phyloP scores from a whole-genome alignment of 2,797 vertebrate species.

The Epinephelus coioides region DNA sequence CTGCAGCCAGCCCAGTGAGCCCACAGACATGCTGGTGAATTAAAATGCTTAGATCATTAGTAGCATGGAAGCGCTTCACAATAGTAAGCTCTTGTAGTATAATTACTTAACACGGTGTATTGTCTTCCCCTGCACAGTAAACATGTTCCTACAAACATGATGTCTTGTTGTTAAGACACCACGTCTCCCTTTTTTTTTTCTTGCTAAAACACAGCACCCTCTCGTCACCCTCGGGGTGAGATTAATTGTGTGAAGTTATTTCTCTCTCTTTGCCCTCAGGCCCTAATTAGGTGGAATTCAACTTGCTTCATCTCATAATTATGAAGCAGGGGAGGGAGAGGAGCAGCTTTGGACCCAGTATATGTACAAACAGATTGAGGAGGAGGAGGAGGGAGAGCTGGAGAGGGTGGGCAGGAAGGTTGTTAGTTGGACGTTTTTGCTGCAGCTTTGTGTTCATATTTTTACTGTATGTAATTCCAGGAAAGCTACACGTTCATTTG shows the following conservation, averaged over 20 bases:
- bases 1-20: constrained; percentile 54
- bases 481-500: constrained; percentile 41
- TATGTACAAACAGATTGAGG: constrained; percentile 50
- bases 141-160: constrained; percentile 33
- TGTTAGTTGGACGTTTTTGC: constrained; percentile 16
- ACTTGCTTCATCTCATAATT: constrained; percentile 62
- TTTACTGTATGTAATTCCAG: constrained; percentile 11
- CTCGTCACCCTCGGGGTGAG: constrained; percentile 16
- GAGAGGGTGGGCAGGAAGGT: constrained; percentile 18
- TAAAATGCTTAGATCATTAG: constrained; percentile 16
- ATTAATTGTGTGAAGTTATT: constrained; percentile 57
- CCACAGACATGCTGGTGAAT: constrained; percentile 57
- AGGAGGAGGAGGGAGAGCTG: constrained; percentile 18
- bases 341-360: constrained; percentile 27
- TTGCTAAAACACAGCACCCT: constrained; percentile 10
- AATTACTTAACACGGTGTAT: neutral
- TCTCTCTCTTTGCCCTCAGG: constrained; percentile 59
- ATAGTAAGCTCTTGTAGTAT: neutral
- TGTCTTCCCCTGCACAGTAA: constrained; percentile 13
- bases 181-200: neutral
- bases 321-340: constrained; percentile 52
- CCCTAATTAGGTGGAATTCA: constrained; percentile 76
- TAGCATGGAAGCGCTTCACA: neutral
- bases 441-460: constrained; percentile 12
- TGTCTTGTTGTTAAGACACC: constrained; percentile 35